Evolutionary conservation across 1,140 invertebrate genomes (phyloP), one percentile per base, ranked within the genome.

Genomic region (Leptopilina boulardi): DNA sequence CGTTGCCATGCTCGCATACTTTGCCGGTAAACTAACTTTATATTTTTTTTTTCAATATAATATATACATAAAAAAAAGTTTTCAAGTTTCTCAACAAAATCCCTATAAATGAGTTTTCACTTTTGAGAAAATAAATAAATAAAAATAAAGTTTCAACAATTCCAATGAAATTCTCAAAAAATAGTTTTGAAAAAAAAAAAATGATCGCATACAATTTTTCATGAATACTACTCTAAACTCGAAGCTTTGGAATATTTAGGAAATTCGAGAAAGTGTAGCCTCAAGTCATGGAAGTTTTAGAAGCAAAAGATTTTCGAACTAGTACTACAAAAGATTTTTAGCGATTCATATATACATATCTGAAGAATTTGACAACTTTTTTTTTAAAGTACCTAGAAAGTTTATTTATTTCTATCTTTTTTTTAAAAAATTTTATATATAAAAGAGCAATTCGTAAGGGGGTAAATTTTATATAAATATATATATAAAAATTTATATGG

Each of bases 1-100:
- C 82, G 94, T 96, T 82, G 97, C 97, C 75, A 97, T 97, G 93
- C 93, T 98, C 84, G 95, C 96, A 80, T 99, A 98, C 92, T 98
- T 98, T 92, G 96, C 96, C 93, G 95, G 98, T 98, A 93, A 95
- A 95, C 93, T 30, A 77, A 59, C 21, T 72, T 56, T 59, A 15
- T 23, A 15, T 34, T 73, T 56, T 71, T 54, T 26, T 26, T 56
- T 18, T 8, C 34, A n/a, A 13, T 15, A 71, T 38, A 71, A 18
- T 71, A 4, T 34, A 34, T 38, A 9, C 34, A 38, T n/a, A 38
- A 38, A 15, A 41, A 18, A 44, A 66, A 66, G 59, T 66, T 66
- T 66, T 34, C 59, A 30, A 66, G 23, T n/a, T n/a, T n/a, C n/a
- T n/a, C n/a, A n/a, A n/a, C 2, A 38, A 70, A 78, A 21, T 38